phyloP scores from a whole-genome alignment of 2,113 vertebrate genomes.

The Rhabdornis inornatus region DNA sequence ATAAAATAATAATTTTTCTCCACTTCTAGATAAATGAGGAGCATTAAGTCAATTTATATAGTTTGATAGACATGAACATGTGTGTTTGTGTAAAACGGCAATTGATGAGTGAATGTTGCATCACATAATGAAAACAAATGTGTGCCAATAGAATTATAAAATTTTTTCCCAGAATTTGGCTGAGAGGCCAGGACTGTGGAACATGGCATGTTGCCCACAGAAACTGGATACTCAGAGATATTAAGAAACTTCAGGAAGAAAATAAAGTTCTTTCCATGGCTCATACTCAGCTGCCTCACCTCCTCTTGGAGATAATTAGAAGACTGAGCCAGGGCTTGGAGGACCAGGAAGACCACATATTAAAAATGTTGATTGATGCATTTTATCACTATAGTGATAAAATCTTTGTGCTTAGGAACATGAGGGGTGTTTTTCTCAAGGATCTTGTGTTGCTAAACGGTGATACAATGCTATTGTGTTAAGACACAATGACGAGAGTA shows the following conservation, averaged over 20 bases:
- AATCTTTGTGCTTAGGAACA: not conserved
- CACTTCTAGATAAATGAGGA: not conserved
- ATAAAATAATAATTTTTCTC: not conserved
- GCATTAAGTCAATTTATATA: not conserved
- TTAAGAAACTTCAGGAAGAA: not conserved
- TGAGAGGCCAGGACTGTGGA: too few relatives aligned
- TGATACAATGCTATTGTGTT: not conserved
- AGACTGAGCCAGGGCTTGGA: not conserved
- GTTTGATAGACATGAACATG: not conserved
- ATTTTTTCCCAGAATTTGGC: not conserved
- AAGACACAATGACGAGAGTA: not conserved
- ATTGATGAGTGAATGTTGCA: not conserved
- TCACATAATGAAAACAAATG: not conserved
- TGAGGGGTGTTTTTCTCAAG: not conserved
- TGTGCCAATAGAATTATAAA: not conserved
- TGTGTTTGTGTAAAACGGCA: not conserved
- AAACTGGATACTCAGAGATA: not conserved
- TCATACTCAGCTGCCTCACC: not conserved
- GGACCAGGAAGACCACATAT: fast-evolving
- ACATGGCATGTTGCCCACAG: not conserved
- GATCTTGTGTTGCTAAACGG: not conserved
- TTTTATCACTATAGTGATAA: not conserved
- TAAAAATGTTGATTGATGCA: not conserved
- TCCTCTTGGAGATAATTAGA: not conserved
- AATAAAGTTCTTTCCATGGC: not conserved